Evolutionary conservation across 2,797 vertebrate genomes (phyloP), one percentile per base, ranked within the genome.

Genomic region (Sebastolobus alascanus): DNA sequence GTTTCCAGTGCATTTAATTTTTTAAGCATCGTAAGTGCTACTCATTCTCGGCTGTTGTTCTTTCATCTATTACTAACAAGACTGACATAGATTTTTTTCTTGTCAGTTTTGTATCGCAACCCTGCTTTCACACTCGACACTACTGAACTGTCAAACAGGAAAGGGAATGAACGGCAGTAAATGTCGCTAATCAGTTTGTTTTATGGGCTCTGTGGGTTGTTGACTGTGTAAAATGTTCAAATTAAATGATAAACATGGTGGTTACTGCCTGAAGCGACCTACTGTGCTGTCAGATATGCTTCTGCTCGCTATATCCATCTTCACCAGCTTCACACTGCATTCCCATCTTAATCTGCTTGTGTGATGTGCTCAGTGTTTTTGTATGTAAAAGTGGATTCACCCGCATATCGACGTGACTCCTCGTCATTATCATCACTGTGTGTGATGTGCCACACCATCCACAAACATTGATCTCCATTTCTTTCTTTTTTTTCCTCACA

Each of bases 1-100:
- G 22, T n/a, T 55, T 58, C 20, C 6, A 12, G 20, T 4, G 1
- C 14, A 37, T 22, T 63, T 20, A 3, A 7, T 35, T 65, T 31
- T 25, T 64, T 11, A 38, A 35, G 22, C 3, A 0, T 63, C 50
- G 13, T 52, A 8, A 60, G 9, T 35, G 35, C 40, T 50, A 8
- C 13, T 6, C 5, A 0, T 46, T 27, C 18, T 14, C 10, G 5
- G 37, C 50, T 59, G 27, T 20, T 59, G 27, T 20, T 33, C 18
- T 18, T 63, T 35, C 38, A 20, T 63, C 43, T 31, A n/a, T 38
- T 37, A 55, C 50, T 72, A 79, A 79, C 72, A 67, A 54, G 11
- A 68, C 38, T 63, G 10, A 10, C 54, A 27, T 18, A 43, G 7
- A 4, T 46, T 61, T 46, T 65, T 5, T 29, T 65, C 35, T 59